A percentile compares a stretch with the other conserved stretches of the same genome.
Conservation (phyloP, 2,888 invertebrate species). For the Malthinus seriepunctatus region DNA sequence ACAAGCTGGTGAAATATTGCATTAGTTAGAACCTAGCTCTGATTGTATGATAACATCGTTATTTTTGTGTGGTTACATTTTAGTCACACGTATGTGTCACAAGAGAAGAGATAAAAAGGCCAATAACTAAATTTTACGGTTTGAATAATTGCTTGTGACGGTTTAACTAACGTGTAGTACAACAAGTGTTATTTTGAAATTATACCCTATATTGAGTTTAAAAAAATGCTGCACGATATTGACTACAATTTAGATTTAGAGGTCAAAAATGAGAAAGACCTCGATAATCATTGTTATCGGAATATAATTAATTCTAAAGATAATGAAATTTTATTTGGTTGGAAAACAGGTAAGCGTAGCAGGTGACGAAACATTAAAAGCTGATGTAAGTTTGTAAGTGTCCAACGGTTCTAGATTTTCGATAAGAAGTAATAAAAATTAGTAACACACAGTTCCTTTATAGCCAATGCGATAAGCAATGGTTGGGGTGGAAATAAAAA, state of each 20-base stretch:
- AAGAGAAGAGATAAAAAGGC: background rate
- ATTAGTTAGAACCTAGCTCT: slow-evolving; percentile 24
- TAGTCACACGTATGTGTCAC: background rate
- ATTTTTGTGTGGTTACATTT: slow-evolving; percentile 20
- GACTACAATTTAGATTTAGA: no score
- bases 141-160: no score
- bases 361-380: slow-evolving; percentile 32
- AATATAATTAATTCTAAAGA: no score
- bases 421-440: slow-evolving; percentile 35
- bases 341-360: slow-evolving; percentile 25
- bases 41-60: slow-evolving; percentile 27
- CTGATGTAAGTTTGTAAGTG: slow-evolving; percentile 28
- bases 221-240: no score
- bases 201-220: no score
- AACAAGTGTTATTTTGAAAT: no score
- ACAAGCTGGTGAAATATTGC: slow-evolving; percentile 34
- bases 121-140: slow-evolving; percentile 1
- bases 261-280: no score
- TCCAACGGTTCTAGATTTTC: slow-evolving; percentile 30
- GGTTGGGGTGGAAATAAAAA: slow-evolving; percentile 9
- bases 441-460: slow-evolving; percentile 31
- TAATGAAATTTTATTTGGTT: slow-evolving; percentile 23
- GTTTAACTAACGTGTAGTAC: no score
- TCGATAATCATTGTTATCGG: no score
- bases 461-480: slow-evolving; percentile 24